These are phyloP conservation scores for Amblyraja radiata DNA, from an alignment of 2,797 vertebrate genomes.

Conservation along the genomic window DNA sequence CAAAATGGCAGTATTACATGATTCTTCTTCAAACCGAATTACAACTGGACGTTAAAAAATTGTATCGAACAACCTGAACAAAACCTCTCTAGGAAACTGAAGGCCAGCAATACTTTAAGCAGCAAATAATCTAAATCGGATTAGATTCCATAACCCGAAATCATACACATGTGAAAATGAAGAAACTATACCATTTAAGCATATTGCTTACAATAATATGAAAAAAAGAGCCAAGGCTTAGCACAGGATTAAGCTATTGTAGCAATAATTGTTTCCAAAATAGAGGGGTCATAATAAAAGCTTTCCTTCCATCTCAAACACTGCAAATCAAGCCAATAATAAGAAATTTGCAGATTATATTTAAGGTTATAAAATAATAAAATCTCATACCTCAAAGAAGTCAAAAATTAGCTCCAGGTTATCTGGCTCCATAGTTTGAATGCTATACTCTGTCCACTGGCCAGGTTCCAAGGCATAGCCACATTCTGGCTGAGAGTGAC, in stretches of 20 bases:
- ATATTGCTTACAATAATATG: no score
- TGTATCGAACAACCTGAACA: background rate
- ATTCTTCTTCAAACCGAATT: background rate
- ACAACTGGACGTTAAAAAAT: background rate
- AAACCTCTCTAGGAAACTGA: background rate
- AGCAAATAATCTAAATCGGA: background rate
- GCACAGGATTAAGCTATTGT: background rate
- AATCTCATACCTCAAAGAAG: conserved; percentile 82
- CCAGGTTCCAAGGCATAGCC: conserved; percentile 79
- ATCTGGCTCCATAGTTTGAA: conserved; percentile 93
- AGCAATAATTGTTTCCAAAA: background rate
- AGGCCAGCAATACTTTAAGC: background rate
- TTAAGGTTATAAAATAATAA: background rate
- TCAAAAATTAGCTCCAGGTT: conserved; percentile 93
- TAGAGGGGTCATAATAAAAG: background rate
- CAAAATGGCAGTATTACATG: background rate
- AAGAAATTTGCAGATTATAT: background rate
- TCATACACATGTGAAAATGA: no score
- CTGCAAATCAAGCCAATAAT: background rate
- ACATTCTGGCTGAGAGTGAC: conserved; percentile 88
- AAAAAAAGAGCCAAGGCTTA: background rate
- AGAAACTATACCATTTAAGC: no score
- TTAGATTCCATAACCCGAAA: background rate
- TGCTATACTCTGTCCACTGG: conserved; percentile 85
- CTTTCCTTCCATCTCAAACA: background rate